A percentile compares a stretch with the other conserved stretches of the same genome.
phyloP scores from a whole-genome alignment of 2,797 vertebrate species.

The Streptopelia turtur region DNA sequence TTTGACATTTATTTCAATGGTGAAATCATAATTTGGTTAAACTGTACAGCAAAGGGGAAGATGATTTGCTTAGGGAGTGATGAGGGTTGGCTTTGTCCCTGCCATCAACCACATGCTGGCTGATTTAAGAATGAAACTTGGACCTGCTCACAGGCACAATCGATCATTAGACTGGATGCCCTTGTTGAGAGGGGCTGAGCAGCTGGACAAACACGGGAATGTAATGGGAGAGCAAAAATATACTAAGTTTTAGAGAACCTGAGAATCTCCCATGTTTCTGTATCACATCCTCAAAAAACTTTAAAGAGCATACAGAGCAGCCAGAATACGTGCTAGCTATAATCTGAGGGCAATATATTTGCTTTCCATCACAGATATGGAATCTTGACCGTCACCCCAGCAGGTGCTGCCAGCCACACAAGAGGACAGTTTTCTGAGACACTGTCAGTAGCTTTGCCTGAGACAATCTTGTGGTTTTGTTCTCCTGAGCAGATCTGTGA shows the following conservation, averaged over 20 bases:
- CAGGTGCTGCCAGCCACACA: neutral
- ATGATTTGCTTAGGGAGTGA: conserved; percentile 3
- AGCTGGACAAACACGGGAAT: neutral
- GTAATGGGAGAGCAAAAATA: neutral
- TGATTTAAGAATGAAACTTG: conserved; percentile 44
- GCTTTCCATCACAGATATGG: neutral
- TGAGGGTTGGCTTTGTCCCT: conserved; percentile 37
- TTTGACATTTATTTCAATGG: neutral
- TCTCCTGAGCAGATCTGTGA: neutral
- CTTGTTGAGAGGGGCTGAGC: neutral
- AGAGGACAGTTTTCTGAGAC: neutral
- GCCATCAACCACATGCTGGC: conserved; percentile 43
- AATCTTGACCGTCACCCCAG: neutral
- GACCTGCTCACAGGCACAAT: neutral
- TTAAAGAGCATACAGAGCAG: neutral
- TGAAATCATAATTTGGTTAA: neutral
- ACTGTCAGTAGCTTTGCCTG: neutral
- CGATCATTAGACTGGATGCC: neutral
- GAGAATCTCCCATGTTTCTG: neutral
- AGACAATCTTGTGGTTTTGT: neutral
- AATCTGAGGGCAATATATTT: neutral
- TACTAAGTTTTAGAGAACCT: neutral
- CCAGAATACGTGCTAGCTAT: neutral
- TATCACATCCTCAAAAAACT: neutral
- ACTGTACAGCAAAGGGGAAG: neutral